Conservation (phyloP, 2,113 vertebrate species). For the Daphoenositta chrysoptera region DNA sequence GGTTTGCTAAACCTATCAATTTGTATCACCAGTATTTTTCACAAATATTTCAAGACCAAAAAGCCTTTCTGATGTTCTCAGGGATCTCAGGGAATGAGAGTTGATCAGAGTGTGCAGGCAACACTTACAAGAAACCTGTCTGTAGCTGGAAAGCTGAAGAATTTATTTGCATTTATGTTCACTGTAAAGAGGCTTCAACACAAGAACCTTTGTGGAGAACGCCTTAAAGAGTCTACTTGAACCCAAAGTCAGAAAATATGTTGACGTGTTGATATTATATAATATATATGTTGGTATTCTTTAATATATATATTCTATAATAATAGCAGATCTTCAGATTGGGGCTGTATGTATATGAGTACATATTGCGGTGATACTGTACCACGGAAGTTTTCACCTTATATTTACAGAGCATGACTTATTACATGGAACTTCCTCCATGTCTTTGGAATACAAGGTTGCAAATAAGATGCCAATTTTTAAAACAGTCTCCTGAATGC, state of each 20-base stretch:
- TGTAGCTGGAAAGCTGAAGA: not conserved
- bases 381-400: not conserved
- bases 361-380: not conserved
- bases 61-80: not conserved
- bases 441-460: not conserved
- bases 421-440: not conserved
- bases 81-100: not conserved
- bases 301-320: not conserved
- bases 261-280: not conserved
- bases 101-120: not conserved
- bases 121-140: not conserved
- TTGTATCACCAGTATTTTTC: not conserved
- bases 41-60: not conserved
- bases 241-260: not conserved
- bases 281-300: not conserved
- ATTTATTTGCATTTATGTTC: not conserved
- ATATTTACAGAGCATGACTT: not conserved
- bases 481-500: not conserved
- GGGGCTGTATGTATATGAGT: rapidly evolving
- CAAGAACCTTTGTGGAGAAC: not conserved
- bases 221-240: not conserved
- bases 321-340: not conserved
- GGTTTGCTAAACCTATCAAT: not conserved
- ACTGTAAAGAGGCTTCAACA: not conserved
- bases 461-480: not conserved